Conservation (phyloP, 1,140 invertebrate species). For the Platyscapa corneri region DNA sequence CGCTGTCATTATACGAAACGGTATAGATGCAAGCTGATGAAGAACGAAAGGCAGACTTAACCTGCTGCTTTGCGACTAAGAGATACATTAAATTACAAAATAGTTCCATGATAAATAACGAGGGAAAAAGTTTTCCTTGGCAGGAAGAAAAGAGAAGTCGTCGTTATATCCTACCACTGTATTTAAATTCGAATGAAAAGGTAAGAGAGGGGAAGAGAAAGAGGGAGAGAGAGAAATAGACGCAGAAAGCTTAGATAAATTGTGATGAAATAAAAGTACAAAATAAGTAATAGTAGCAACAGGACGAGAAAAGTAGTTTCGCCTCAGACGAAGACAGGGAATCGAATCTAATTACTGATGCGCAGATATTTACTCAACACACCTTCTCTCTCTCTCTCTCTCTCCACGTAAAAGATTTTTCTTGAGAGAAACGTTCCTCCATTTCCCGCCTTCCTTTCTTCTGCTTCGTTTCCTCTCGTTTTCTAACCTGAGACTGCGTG, state of each 20-base stretch:
- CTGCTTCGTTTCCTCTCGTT: constrained; percentile 30
- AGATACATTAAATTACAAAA: constrained; percentile 63
- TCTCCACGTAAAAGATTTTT: constrained; percentile 28
- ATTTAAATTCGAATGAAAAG: constrained; percentile 16
- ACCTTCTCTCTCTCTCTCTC: constrained; percentile 8
- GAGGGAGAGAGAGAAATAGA: background rate
- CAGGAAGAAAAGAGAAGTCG: constrained; percentile 50
- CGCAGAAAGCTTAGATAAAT: constrained; percentile 10
- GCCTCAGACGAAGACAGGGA: constrained; percentile 22
- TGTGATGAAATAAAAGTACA: constrained; percentile 37
- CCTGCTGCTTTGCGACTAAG: constrained; percentile 19
- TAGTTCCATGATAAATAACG: constrained; percentile 65
- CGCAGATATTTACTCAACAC: constrained; percentile 66
- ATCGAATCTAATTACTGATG: constrained; percentile 70
- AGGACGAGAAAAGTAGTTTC: background rate
- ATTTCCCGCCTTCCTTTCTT: constrained; percentile 40
- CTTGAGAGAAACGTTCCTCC: constrained; percentile 24
- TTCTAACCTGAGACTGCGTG: constrained; percentile 26
- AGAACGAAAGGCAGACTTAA: background rate
- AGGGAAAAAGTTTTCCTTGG: constrained; percentile 56
- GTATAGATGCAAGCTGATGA: background rate
- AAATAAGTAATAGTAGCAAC: constrained; percentile 6
- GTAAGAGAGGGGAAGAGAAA: background rate
- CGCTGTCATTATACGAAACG: background rate
- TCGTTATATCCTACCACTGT: constrained; percentile 35